These are phyloP conservation scores for Drosophila fuyamai DNA, from an alignment of 1,140 invertebrate species.

Conservation along the genomic window DNA sequence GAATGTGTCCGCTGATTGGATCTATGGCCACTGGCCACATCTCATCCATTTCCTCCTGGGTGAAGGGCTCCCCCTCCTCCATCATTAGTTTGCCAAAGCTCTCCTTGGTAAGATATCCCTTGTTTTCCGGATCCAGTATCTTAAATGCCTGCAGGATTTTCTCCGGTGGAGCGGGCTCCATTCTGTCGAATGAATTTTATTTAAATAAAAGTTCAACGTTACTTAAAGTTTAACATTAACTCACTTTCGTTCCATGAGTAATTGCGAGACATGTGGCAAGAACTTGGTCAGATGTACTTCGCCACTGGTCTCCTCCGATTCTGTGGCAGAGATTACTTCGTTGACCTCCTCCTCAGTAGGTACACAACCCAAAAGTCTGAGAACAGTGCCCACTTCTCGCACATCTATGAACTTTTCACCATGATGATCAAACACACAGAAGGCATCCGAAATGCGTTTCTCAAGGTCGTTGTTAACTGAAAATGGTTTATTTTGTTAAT, in stretches of 20 bases:
- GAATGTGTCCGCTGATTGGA: slow-evolving; percentile 90
- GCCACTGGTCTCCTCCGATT: slow-evolving; percentile 90
- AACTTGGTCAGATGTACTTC: slow-evolving; percentile 88
- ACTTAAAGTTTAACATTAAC: neutral
- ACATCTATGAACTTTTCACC: slow-evolving; percentile 94
- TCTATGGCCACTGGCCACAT: slow-evolving; percentile 95
- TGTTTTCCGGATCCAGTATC: slow-evolving; percentile 91
- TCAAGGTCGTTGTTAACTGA: slow-evolving; percentile 88
- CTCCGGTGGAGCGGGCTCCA: slow-evolving; percentile 90
- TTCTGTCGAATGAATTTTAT: slow-evolving; percentile 41
- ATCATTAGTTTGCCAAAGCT: slow-evolving; percentile 90
- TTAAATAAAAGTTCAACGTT: neutral
- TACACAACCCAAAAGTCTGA: slow-evolving; percentile 91
- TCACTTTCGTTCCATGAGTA: slow-evolving; percentile 84
- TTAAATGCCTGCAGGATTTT: slow-evolving; percentile 93
- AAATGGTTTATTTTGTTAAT: neutral
- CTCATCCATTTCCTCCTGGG: slow-evolving; percentile 94
- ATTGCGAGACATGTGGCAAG: slow-evolving; percentile 89
- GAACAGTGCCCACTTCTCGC: slow-evolving; percentile 94
- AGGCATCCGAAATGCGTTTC: slow-evolving; percentile 93
- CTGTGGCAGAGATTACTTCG: slow-evolving; percentile 91
- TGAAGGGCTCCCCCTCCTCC: slow-evolving; percentile 94
- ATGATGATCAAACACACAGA: slow-evolving; percentile 95
- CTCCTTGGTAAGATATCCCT: slow-evolving; percentile 90
- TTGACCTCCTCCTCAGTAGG: slow-evolving; percentile 95